These are phyloP conservation scores for Peromyscus leucopus DNA, from an alignment of 2,113 vertebrate species.

Conservation along the genomic window DNA sequence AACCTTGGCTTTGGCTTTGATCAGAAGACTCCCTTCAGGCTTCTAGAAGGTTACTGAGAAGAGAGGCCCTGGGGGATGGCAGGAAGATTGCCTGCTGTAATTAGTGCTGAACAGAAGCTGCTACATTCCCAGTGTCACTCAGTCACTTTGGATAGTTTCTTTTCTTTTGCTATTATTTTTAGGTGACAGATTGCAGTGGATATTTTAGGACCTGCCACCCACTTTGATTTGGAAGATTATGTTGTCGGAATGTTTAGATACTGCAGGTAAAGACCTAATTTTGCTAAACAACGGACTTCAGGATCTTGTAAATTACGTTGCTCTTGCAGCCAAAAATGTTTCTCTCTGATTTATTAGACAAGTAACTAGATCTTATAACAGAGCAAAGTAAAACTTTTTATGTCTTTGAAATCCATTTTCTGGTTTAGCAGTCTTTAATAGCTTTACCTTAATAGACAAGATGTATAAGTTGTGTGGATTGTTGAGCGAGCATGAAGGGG, in stretches of 20 bases:
- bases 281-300: constrained; percentile 67
- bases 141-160: constrained; percentile 52
- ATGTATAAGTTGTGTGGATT: constrained; percentile 31
- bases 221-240: constrained; percentile 76
- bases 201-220: constrained; percentile 78
- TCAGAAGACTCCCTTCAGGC: constrained; percentile 37
- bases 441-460: constrained; percentile 35
- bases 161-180: constrained; percentile 75
- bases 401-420: constrained; percentile 60
- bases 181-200: constrained; percentile 74
- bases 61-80: neutral
- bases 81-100: constrained; percentile 68
- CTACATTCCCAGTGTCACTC: constrained; percentile 64
- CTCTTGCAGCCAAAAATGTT: constrained; percentile 30
- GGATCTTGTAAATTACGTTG: constrained; percentile 67
- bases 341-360: constrained; percentile 68
- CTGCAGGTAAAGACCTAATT: constrained; percentile 72
- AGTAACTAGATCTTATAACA: constrained; percentile 40
- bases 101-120: constrained; percentile 69
- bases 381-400: constrained; percentile 53
- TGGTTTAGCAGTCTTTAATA: constrained; percentile 46
- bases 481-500: constrained; percentile 1
- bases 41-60: constrained; percentile 6
- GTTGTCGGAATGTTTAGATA: constrained; percentile 62
- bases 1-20: constrained; percentile 6